Evolutionary conservation across 2,888 invertebrate genomes (phyloP), one percentile per base, ranked within the genome.

Genomic region (Cryptocheilus praepositus): DNA sequence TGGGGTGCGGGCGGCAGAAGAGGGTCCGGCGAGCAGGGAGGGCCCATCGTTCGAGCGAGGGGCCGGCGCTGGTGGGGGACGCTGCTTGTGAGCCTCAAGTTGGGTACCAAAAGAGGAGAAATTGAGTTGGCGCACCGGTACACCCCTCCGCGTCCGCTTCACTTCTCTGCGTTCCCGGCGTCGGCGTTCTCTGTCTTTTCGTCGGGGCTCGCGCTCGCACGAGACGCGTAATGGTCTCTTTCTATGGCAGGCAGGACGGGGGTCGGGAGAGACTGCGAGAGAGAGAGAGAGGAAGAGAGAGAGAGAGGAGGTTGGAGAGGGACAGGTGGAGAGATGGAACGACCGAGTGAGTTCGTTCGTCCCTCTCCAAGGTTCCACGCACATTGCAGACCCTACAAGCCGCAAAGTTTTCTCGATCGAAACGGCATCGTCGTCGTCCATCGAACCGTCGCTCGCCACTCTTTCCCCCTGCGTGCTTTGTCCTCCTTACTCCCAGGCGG

Each of bases 101-200:
- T 79, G 79, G 79, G 79, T 79, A 79, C 79, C 79, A 79, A 79
- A 79, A 79, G 79, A 79, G 79, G 79, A 79, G 79, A 79, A 79
- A 79, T 79, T 79, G 81, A 79, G 79, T 79, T 79, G 79, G 78
- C 79, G 79, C 76, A 77, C 79, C 78, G 77, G 64, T 65, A 71
- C 67, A 61, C 70, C 64, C 62, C 61, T n/a, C 45, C 45, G 51
- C 44, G 61, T 52, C 49, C 57, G 21, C n/a, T 61, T 16, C 61
- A 18, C 43, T 15, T 55, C 21, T 43, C 19, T 57, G 28, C n/a
- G 16, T 13, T 19, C 49, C 45, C 53, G 18, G 52, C 44, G n/a
- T 7, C 44, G 51, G 11, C 58, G 55, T 57, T 66, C 49, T 61
- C 61, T 62, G 62, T 59, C 53, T 51, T 56, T 19, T 44, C 45